These are phyloP conservation scores for Hydra vulgaris DNA, from an alignment of 30 jellyfish, hydroid and myxozoan genomes.

Conservation along the genomic window DNA sequence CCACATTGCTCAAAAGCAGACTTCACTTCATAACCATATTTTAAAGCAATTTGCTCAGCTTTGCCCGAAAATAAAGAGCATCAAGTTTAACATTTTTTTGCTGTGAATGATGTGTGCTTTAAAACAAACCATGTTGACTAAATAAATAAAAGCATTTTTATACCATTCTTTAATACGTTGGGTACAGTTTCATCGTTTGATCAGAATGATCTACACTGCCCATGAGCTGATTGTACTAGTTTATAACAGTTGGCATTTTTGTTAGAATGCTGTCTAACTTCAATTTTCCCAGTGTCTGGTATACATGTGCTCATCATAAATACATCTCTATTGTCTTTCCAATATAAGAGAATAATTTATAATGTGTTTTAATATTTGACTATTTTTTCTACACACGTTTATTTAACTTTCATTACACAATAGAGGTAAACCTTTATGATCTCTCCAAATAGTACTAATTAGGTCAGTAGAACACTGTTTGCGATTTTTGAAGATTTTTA, in stretches of 20 bases:
- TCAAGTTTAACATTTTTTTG: too few species aligned
- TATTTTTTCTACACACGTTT: background rate
- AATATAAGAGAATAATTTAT: background rate
- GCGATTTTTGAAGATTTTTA: background rate
- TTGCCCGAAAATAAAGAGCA: background rate
- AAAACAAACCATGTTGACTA: too few species aligned
- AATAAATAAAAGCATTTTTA: too few species aligned
- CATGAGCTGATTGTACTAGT: too few species aligned
- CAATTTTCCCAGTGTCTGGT: too few species aligned
- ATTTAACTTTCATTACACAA: background rate
- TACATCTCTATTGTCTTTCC: background rate
- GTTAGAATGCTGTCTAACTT: too few species aligned
- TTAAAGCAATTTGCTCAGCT: conserved; percentile 3
- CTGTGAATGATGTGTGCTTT: too few species aligned
- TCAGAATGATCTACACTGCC: too few species aligned
- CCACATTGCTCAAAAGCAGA: background rate
- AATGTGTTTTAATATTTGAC: background rate
- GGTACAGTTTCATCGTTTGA: too few species aligned
- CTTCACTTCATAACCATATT: conserved; percentile 1
- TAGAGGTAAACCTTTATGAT: background rate
- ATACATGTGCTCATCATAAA: conserved; percentile 2
- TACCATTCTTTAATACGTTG: too few species aligned
- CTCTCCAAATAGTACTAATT: background rate
- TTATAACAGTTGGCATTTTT: too few species aligned
- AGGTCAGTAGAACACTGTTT: background rate